Evolutionary conservation across 2,888 invertebrate species (phyloP).

Genomic region (Argyresthia goedartella): DNA sequence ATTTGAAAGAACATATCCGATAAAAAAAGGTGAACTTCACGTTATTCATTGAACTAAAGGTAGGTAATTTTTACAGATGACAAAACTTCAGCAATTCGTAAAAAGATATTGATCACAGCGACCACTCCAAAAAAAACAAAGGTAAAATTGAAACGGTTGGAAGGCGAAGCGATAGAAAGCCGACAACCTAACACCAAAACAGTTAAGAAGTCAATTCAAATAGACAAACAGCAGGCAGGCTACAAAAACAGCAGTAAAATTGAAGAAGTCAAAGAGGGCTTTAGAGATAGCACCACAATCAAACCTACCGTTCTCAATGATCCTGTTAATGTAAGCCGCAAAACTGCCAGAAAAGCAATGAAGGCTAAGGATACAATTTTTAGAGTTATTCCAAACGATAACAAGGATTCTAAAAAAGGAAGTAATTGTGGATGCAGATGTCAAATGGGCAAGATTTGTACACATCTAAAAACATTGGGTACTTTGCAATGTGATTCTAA

Average conservation of each 20-base stretch:
- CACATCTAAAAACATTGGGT: conserved; percentile 27
- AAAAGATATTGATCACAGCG: background rate
- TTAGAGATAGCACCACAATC: background rate
- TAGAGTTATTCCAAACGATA: too few species aligned
- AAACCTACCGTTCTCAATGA: too few species aligned
- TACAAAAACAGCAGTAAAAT: background rate
- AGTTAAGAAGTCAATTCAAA: too few species aligned
- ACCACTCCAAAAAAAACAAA: background rate
- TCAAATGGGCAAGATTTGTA: conserved; percentile 21
- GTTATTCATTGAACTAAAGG: too few species aligned
- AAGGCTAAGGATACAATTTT: too few species aligned
- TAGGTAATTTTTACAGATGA: too few species aligned
- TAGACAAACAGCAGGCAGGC: background rate
- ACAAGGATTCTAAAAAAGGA: background rate
- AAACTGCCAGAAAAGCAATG: too few species aligned
- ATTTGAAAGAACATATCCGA: too few species aligned
- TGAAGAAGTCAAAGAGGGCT: background rate
- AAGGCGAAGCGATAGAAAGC: background rate
- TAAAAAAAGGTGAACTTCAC: too few species aligned
- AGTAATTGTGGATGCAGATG: conserved; percentile 12
- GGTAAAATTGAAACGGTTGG: background rate
- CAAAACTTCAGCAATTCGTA: background rate
- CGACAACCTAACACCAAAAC: background rate
- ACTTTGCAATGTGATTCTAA: conserved; percentile 28
- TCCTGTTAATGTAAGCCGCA: too few species aligned